Conservation (phyloP, 2,888 invertebrate species). For the Caenorhabditis auriculariae region DNA sequence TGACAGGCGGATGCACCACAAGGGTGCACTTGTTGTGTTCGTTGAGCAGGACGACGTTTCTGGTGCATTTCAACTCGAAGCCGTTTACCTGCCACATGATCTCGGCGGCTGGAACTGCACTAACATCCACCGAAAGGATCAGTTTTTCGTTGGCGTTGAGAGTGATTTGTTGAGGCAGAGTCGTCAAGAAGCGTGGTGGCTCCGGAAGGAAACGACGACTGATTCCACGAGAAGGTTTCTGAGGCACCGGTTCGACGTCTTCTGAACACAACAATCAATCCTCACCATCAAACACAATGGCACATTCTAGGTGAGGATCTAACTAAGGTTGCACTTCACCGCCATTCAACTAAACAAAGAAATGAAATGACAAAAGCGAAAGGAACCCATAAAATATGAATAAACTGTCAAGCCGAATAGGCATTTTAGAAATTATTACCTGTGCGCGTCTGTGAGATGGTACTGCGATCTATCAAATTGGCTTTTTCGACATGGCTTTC, state of each 20-base stretch:
- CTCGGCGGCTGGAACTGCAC: conserved; percentile 57
- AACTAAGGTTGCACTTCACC: too few species aligned
- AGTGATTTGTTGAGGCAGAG: conserved; percentile 39
- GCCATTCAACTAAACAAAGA: too few species aligned
- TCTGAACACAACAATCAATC: too few species aligned
- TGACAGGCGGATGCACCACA: conserved; percentile 52
- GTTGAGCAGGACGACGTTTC: conserved; percentile 40
- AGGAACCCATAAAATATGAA: too few species aligned
- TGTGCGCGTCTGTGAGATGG: conserved; percentile 10
- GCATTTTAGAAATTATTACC: too few species aligned
- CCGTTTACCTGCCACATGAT: conserved; percentile 67
- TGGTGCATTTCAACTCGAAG: conserved; percentile 60
- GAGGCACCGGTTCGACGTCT: too few species aligned
- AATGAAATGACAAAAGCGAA: too few species aligned
- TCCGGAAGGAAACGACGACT: conserved; percentile 45
- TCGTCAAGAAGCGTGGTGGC: conserved; percentile 49
- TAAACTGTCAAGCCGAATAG: too few species aligned
- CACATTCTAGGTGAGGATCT: too few species aligned
- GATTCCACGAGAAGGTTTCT: conserved; percentile 17
- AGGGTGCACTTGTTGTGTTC: conserved; percentile 56
- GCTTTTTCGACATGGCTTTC: conserved; percentile 35
- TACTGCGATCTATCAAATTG: conserved; percentile 4
- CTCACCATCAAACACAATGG: too few species aligned
- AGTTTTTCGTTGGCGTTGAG: conserved; percentile 47
- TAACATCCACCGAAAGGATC: conserved; percentile 53